phyloP scores from a whole-genome alignment of 2,797 vertebrate genomes.

The Bradypodion pumilum region DNA sequence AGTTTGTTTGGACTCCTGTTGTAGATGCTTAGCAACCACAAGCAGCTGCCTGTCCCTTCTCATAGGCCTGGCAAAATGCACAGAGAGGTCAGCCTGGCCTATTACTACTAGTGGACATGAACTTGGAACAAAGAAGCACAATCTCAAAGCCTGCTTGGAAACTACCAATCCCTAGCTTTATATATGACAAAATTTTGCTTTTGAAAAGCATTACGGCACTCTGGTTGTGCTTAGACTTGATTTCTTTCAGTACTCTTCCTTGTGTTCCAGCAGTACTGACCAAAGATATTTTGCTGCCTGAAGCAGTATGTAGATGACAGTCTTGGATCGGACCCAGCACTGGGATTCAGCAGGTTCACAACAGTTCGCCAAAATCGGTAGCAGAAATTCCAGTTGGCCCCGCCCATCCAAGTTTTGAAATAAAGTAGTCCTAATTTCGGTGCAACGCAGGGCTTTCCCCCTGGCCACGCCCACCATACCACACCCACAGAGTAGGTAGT shows the following conservation, averaged over 20 bases:
- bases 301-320: neutral
- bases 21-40: neutral
- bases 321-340: no score
- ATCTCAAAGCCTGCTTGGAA: neutral
- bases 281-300: neutral
- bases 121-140: neutral
- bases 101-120: neutral
- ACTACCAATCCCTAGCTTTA: neutral
- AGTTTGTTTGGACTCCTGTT: neutral
- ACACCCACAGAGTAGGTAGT: no score
- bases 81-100: neutral
- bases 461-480: no score
- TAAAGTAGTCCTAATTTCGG: no score
- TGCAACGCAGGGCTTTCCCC: no score
- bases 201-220: neutral
- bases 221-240: neutral
- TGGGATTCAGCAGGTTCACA: no score
- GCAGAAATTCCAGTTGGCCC: no score
- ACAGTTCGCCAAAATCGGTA: no score
- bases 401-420: no score
- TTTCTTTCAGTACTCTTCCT: neutral
- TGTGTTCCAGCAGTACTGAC: neutral
- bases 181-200: neutral
- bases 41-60: neutral
- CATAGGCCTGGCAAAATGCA: neutral